These are phyloP conservation scores for Grammomys surdaster DNA, from an alignment of 2,113 vertebrate species.

Conservation along the genomic window DNA sequence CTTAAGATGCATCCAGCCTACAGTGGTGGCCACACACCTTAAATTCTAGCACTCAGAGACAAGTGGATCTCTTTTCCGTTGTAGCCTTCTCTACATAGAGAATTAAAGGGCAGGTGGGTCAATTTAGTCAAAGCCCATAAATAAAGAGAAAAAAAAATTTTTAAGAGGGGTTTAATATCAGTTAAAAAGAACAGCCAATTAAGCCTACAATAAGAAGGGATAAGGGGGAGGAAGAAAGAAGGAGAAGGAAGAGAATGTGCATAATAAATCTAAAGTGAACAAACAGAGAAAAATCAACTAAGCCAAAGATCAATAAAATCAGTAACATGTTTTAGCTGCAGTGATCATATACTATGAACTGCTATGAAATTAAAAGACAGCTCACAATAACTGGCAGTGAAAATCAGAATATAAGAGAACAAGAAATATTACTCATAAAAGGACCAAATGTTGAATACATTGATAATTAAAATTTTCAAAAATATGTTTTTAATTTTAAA, in stretches of 20 bases:
- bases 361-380: conserved; percentile 8
- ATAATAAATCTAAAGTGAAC: neutral
- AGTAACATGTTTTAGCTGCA: neutral
- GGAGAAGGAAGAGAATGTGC: neutral
- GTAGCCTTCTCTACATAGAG: neutral
- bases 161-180: neutral
- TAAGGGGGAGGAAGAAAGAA: too few relatives aligned
- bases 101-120: too few relatives aligned
- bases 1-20: neutral
- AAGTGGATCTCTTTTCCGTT: neutral
- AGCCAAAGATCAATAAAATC: conserved; percentile 16
- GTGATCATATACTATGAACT: neutral
- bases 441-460: neutral
- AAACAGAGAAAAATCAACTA: neutral
- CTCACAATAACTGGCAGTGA: neutral
- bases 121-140: neutral
- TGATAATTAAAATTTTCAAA: neutral
- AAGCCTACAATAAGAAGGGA: neutral
- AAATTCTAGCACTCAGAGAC: neutral
- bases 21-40: neutral
- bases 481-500: neutral
- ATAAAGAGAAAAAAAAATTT: neutral
- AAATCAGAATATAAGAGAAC: neutral
- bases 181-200: neutral
- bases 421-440: neutral